These are phyloP conservation scores for Blastobasis lacticolella DNA, from an alignment of 2,888 invertebrate genomes.

Conservation along the genomic window DNA sequence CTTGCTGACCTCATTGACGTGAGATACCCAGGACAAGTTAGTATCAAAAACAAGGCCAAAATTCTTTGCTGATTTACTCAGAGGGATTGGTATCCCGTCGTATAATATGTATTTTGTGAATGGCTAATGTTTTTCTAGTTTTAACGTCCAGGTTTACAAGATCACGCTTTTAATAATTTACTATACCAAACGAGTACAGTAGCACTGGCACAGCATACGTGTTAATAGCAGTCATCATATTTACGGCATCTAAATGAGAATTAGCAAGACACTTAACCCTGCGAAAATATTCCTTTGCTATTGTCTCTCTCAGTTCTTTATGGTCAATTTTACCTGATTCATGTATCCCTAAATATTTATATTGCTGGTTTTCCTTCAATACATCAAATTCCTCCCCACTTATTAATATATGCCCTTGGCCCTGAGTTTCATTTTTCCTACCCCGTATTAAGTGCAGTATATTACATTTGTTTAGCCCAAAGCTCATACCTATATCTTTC, in stretches of 20 bases:
- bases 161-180: conserved; percentile 7
- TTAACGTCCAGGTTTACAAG: conserved; percentile 8
- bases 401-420: conserved; percentile 9
- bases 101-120: conserved; percentile 11
- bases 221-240: conserved; percentile 1
- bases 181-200: too few species aligned
- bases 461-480: conserved; percentile 11
- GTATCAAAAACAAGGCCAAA: conserved; percentile 11
- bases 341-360: conserved; percentile 14
- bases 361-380: conserved; percentile 3
- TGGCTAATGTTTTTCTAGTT: conserved; percentile 11
- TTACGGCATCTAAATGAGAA: background rate
- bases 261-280: conserved; percentile 1
- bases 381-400: conserved; percentile 8
- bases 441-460: conserved; percentile 6
- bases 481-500: conserved; percentile 6
- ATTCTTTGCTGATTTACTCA: conserved; percentile 6
- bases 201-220: too few species aligned
- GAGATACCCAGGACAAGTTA: conserved; percentile 5
- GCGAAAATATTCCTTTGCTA: conserved; percentile 8
- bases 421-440: background rate
- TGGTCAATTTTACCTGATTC: conserved; percentile 11
- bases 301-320: conserved; percentile 6
- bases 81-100: conserved; percentile 10
- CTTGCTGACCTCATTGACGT: conserved; percentile 6